phyloP scores from a whole-genome alignment of 1,140 invertebrate species.

The Lineus longissimus region DNA sequence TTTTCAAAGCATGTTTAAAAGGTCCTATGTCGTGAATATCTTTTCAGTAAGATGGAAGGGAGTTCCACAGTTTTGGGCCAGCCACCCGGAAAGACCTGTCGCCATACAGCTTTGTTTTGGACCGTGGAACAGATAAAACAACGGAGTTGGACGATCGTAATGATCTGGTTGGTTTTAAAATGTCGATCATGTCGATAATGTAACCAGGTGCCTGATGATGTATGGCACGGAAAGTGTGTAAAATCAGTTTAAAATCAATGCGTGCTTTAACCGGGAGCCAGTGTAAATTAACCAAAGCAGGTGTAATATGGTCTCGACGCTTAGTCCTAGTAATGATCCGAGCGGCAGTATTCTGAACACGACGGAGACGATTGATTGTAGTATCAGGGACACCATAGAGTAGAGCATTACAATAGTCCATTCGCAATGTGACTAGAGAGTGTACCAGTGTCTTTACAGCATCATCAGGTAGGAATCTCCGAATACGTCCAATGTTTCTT shows the following conservation, averaged over 20 bases:
- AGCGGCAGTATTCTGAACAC: not conserved
- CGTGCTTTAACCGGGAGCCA: slow-evolving; percentile 4
- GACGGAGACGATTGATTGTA: not conserved
- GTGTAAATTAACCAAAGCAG: slow-evolving; percentile 6
- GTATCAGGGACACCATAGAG: not conserved
- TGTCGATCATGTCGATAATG: not conserved
- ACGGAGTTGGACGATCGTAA: too few species aligned
- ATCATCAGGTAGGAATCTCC: not conserved
- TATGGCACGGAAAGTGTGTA: not conserved
- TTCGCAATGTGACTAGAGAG: not conserved
- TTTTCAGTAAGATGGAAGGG: too few species aligned
- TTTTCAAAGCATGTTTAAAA: too few species aligned
- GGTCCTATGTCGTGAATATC: too few species aligned
- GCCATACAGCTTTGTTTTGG: too few species aligned
- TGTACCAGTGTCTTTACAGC: not conserved
- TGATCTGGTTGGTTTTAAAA: not conserved
- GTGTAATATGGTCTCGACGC: slow-evolving; percentile 1
- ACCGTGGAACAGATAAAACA: too few species aligned
- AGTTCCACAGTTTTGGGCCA: too few species aligned
- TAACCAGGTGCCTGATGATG: not conserved
- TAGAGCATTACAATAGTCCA: slow-evolving; percentile 5
- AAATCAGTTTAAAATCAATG: not conserved
- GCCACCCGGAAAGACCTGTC: too few species aligned
- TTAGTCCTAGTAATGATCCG: slow-evolving; percentile 10
- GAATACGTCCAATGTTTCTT: slow-evolving; percentile 4